These are phyloP conservation scores for Halichondria panicea DNA, from an alignment of 37 sponge, comb jelly and placozoan genomes.

Conservation along the genomic window DNA sequence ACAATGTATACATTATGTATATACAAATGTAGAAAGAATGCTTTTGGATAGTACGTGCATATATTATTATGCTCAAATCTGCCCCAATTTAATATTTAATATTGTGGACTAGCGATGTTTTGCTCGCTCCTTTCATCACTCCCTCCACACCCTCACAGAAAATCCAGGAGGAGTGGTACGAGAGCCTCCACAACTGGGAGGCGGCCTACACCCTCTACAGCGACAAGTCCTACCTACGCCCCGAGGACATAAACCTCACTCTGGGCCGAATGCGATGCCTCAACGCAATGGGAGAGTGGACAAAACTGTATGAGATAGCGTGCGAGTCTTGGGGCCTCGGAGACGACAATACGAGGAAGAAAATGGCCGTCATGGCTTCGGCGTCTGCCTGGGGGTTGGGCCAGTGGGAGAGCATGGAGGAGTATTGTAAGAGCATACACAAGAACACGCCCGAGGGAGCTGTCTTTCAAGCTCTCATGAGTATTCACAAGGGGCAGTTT, in stretches of 20 bases:
- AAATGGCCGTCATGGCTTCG: slow-evolving; percentile 90
- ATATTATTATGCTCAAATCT: too few species aligned
- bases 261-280: slow-evolving; percentile 94
- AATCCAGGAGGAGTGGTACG: slow-evolving; percentile 93
- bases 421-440: slow-evolving; percentile 76
- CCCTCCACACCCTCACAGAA: slow-evolving; percentile 41
- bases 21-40: too few species aligned
- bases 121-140: too few species aligned
- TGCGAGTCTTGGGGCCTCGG: slow-evolving; percentile 78
- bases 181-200: slow-evolving; percentile 95
- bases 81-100: too few species aligned
- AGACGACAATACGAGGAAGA: slow-evolving; percentile 68
- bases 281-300: slow-evolving; percentile 93
- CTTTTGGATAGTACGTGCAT: too few species aligned
- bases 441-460: slow-evolving; percentile 61
- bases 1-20: too few species aligned
- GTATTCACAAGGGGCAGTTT: slow-evolving; percentile 69
- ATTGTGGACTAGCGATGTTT: too few species aligned
- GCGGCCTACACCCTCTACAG: slow-evolving; percentile 80
- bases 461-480: slow-evolving; percentile 82
- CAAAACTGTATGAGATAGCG: slow-evolving; percentile 68
- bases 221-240: slow-evolving; percentile 63
- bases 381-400: slow-evolving; percentile 96
- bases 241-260: slow-evolving; percentile 72
- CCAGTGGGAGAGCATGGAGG: slow-evolving; percentile 86